These are phyloP conservation scores for Eledone cirrhosa DNA, from an alignment of 2,888 invertebrate genomes.

Conservation along the genomic window DNA sequence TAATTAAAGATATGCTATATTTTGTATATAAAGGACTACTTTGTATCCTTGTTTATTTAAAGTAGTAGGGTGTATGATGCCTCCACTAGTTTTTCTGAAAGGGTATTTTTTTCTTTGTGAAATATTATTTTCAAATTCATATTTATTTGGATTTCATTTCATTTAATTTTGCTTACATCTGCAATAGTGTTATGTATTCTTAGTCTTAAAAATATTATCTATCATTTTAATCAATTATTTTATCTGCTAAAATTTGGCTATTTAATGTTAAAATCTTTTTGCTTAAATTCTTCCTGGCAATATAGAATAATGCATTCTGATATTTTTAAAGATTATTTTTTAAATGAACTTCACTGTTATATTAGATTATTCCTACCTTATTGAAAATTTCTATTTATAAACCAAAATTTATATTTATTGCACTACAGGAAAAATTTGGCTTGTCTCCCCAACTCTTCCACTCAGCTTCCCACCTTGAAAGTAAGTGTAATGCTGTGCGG, in stretches of 20 bases:
- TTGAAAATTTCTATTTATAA: slow-evolving; percentile 16
- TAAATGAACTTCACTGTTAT: slow-evolving; percentile 2
- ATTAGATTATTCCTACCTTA: slow-evolving; percentile 4
- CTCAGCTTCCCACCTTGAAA: slow-evolving; percentile 21
- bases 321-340: slow-evolving; percentile 20
- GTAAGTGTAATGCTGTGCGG: slow-evolving; percentile 25
- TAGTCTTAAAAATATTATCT: no score
- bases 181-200: no score
- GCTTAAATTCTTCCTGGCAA: no score
- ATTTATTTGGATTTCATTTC: background rate
- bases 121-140: no score
- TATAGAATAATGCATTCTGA: background rate
- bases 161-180: background rate
- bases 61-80: slow-evolving; percentile 4
- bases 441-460: slow-evolving; percentile 24
- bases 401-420: slow-evolving; percentile 24
- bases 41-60: slow-evolving; percentile 4
- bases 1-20: no score
- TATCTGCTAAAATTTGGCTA: no score
- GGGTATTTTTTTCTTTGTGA: no score
- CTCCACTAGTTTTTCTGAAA: no score
- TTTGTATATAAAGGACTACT: no score
- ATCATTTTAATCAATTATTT: no score
- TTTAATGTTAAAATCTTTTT: no score
- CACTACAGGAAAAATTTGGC: slow-evolving; percentile 25